Evolutionary conservation across 2,888 invertebrate species (phyloP).

Genomic region (Athetis lepigone): DNA sequence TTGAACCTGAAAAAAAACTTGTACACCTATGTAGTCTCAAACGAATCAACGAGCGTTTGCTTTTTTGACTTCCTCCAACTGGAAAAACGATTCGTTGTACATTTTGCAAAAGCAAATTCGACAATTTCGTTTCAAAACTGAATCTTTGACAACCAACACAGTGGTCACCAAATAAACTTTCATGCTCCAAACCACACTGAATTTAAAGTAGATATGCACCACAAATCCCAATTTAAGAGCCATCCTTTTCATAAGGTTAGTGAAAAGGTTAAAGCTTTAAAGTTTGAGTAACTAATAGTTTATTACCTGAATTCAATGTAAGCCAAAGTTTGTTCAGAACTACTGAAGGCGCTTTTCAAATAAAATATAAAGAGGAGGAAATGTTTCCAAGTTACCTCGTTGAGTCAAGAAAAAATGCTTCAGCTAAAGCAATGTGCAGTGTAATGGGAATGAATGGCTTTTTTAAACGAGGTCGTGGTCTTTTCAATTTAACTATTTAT

Average conservation of each 20-base stretch:
- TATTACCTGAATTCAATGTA: slow-evolving; percentile 33
- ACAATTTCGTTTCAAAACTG: not conserved
- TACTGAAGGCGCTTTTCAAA: slow-evolving; percentile 35
- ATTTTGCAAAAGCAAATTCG: not conserved
- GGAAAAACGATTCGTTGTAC: no score
- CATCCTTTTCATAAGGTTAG: not conserved
- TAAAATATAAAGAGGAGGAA: slow-evolving; percentile 37
- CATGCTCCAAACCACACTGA: not conserved
- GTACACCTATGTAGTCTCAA: no score
- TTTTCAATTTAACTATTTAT: slow-evolving; percentile 5
- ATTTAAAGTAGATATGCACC: slow-evolving; percentile 1
- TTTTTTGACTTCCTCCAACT: no score
- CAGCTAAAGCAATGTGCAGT: slow-evolving; percentile 23
- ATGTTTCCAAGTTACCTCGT: slow-evolving; percentile 41
- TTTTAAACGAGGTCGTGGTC: not conserved
- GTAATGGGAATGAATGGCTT: slow-evolving; percentile 14
- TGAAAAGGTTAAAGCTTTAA: slow-evolving; percentile 13
- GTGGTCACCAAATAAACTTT: slow-evolving; percentile 33
- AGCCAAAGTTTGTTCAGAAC: slow-evolving; percentile 19
- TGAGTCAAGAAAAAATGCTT: slow-evolving; percentile 24
- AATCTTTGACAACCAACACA: not conserved
- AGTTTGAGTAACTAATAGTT: slow-evolving; percentile 20
- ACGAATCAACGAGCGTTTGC: no score
- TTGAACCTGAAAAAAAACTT: no score
- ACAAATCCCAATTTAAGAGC: slow-evolving; percentile 5